Base-by-base conservation (phyloP, 2,797 vertebrate genomes). In the Pangasius krempfi region DNA sequence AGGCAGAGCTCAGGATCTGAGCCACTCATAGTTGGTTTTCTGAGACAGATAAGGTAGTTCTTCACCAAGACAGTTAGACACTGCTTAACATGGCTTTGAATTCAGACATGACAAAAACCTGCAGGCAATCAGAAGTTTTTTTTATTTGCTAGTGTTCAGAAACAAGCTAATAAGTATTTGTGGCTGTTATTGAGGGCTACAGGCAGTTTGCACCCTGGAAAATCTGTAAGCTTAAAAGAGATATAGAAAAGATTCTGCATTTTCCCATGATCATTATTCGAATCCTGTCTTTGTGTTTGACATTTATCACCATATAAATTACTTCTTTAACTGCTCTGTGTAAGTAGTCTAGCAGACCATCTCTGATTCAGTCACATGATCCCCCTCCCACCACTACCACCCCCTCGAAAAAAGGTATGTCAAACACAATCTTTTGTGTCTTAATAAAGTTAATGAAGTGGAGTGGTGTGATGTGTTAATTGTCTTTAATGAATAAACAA, bases 1-100 rank as follows among this genome's bases (percentile, higher is more conserved):
- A 73, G 37, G 68, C 64, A 56, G 64, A 84, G 25, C 6, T 30
- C 27, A 44, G 54, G 58, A 68, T 78, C 68, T 66, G 60, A 66
- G 66, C 78, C 70, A 47, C 40, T 70, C 78, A 86, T 70, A 88
- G 22, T 18, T 40, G 78, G 75, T 89, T 84, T 83, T 87, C 81
- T 54, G 52, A 84, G 75, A 60, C 30, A 86, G 85, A 91, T 83
- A 91, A 72, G 78, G 40, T 73, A 89, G 76, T 88, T 87, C 86
- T 87, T 50, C 22, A 27, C 27, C 80, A 90, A 90, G 87, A 90
- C 85, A 92, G 90, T 92, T 89, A 92, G 44, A 85, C 16, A 47
- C 64, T 85, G 58, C 64, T 79, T 90, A 89, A 90, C 89, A 64
- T 88, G 84, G 56, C 47, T 89, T 90, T 89, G 78, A 87, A 85